Evolutionary conservation across 2,888 invertebrate genomes (phyloP).

Genomic region (Sericinus montela): DNA sequence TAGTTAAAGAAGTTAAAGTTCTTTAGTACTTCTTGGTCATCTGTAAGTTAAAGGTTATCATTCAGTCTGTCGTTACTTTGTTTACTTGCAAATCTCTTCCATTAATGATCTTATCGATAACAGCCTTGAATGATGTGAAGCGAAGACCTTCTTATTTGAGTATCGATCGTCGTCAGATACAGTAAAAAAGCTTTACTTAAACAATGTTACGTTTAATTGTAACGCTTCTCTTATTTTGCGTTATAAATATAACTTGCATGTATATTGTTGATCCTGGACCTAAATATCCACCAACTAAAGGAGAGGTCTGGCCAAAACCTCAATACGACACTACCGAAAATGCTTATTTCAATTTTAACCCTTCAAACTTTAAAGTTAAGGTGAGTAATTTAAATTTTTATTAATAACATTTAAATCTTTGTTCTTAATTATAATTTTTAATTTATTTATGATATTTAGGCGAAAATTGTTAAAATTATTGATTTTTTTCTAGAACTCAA

Average conservation of each 20-base stretch:
- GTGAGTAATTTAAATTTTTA: conserved; percentile 43
- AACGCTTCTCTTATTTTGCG: conserved; percentile 26
- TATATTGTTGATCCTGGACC: conserved; percentile 63
- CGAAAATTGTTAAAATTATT: conserved; percentile 14
- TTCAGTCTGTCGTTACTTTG: conserved; percentile 7
- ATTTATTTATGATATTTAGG: too few species aligned
- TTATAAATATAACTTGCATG: conserved; percentile 24
- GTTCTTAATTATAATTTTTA: too few species aligned
- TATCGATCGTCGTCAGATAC: conserved; percentile 5
- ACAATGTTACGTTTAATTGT: conserved; percentile 22
- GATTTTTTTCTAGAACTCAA: conserved; percentile 10
- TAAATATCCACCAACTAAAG: conserved; percentile 75
- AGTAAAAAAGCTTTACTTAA: neutral
- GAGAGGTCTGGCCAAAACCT: conserved; percentile 85
- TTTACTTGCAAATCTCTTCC: conserved; percentile 6
- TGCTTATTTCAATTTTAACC: conserved; percentile 61
- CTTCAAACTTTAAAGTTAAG: conserved; percentile 65
- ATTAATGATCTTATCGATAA: neutral
- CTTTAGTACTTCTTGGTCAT: too few species aligned
- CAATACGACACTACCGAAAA: conserved; percentile 62
- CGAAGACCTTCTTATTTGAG: conserved; percentile 3
- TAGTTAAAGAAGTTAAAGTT: neutral
- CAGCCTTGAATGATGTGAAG: neutral
- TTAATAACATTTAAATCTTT: neutral
- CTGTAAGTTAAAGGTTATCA: conserved; percentile 10